Conservation (phyloP, 2,797 vertebrate genomes). For the Falco naumanni region DNA sequence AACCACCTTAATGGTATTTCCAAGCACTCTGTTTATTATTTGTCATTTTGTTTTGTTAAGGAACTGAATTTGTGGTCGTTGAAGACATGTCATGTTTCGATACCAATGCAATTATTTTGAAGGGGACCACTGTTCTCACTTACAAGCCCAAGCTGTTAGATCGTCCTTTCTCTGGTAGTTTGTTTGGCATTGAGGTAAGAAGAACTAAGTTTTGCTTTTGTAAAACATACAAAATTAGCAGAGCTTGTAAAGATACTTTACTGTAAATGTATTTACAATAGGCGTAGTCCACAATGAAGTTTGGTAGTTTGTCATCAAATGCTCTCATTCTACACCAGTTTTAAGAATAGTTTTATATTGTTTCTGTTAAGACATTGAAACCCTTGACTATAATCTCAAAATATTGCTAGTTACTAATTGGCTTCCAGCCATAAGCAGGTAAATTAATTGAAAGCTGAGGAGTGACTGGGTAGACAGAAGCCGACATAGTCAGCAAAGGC, state of each 20-base stretch:
- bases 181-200: constrained; percentile 93
- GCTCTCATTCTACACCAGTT: not conserved
- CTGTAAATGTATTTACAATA: not conserved
- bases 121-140: constrained; percentile 95
- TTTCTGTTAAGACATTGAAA: not conserved
- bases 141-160: constrained; percentile 94
- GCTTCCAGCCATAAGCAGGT: not conserved
- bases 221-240: not conserved
- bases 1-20: not conserved
- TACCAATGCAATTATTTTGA: constrained; percentile 93
- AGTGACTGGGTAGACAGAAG: not conserved
- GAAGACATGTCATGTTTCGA: constrained; percentile 92
- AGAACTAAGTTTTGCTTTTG: not conserved
- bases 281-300: not conserved
- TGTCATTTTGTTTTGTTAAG: constrained; percentile 68
- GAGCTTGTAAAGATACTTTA: not conserved
- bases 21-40: not conserved
- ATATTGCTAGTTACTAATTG: not conserved
- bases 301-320: not conserved
- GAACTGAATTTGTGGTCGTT: constrained; percentile 97
- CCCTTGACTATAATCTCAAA: not conserved
- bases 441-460: not conserved
- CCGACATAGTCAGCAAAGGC: not conserved
- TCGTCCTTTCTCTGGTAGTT: constrained; percentile 93
- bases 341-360: not conserved